phyloP scores from a whole-genome alignment of 2,888 invertebrate species.

The Synanthedon formicaeformis region DNA sequence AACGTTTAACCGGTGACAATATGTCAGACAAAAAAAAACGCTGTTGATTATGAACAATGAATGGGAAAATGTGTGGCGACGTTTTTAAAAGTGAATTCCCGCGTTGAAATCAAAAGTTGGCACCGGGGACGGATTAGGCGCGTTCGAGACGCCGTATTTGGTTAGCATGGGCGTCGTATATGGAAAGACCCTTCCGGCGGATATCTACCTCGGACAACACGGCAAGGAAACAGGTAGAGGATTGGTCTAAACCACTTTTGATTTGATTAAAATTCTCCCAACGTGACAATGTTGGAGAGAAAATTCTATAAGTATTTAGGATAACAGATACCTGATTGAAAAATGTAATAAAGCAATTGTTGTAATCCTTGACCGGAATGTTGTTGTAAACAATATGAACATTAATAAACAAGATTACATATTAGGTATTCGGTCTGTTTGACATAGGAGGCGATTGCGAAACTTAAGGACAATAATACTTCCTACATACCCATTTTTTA shows the following conservation, averaged over 20 bases:
- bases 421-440: slow-evolving; percentile 15
- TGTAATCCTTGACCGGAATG: slow-evolving; percentile 32
- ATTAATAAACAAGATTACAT: slow-evolving; percentile 21
- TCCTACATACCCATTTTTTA: neutral
- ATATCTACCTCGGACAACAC: slow-evolving; percentile 19
- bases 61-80: slow-evolving; percentile 1
- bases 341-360: slow-evolving; percentile 6
- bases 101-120: slow-evolving; percentile 27
- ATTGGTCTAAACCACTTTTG: slow-evolving; percentile 4
- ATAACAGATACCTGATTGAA: neutral
- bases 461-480: neutral
- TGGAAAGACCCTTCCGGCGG: slow-evolving; percentile 47
- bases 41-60: neutral
- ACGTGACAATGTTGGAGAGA: slow-evolving; percentile 1
- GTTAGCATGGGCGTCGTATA: slow-evolving; percentile 22
- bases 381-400: slow-evolving; percentile 14
- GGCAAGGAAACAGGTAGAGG: slow-evolving; percentile 16
- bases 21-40: neutral
- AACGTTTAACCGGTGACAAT: slow-evolving; percentile 22
- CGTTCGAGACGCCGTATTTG: slow-evolving; percentile 25
- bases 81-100: slow-evolving; percentile 28
- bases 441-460: slow-evolving; percentile 1
- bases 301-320: neutral
- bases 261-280: slow-evolving; percentile 9
- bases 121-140: slow-evolving; percentile 33